Evolutionary conservation across 2,797 vertebrate species (phyloP).

Genomic region (Carcharodon carcharias): DNA sequence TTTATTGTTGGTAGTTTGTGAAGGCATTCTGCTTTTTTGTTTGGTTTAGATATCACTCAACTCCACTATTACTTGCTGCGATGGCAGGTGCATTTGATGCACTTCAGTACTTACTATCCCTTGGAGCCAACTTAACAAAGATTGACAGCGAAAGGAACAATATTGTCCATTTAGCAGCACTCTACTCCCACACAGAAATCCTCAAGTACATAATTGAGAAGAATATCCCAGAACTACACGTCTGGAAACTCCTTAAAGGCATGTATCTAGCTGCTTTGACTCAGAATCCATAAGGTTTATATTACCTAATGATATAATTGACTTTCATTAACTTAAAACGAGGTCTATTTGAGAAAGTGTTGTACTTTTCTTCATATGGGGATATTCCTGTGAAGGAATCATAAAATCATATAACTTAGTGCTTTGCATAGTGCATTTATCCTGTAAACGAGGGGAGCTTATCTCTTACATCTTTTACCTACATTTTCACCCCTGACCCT

Average conservation of each 20-base stretch:
- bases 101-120: conserved; percentile 56
- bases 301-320: background rate
- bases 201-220: conserved; percentile 56
- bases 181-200: conserved; percentile 61
- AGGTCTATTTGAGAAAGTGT: background rate
- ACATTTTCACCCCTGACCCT: background rate
- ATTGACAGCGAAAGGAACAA: conserved; percentile 59
- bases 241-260: conserved; percentile 65
- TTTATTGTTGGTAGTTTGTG: background rate
- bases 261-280: conserved; percentile 40
- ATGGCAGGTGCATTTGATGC: conserved; percentile 59
- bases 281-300: background rate
- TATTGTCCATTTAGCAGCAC: conserved; percentile 58
- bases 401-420: background rate
- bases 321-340: background rate
- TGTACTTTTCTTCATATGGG: background rate
- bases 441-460: background rate
- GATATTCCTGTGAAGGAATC: background rate
- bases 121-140: conserved; percentile 58
- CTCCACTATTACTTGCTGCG: conserved; percentile 59
- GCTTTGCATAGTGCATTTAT: background rate
- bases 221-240: conserved; percentile 56
- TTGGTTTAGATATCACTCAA: conserved; percentile 52
- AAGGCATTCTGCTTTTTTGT: background rate
- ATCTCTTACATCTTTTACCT: background rate